Conservation (phyloP, 1,140 invertebrate genomes). For the Lepidotrigona ventralis region DNA sequence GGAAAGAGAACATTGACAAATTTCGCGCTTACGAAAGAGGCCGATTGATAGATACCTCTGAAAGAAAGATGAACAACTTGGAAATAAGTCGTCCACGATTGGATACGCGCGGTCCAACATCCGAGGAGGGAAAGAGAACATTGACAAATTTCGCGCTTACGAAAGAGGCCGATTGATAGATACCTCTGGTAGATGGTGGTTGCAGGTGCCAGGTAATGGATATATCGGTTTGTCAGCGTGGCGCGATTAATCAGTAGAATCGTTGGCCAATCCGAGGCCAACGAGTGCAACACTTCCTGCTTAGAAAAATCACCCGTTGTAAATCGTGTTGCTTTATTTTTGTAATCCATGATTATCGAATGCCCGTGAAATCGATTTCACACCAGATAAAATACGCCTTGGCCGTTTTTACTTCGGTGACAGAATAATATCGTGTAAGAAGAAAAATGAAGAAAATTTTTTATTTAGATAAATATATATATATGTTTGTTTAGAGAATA, state of each 20-base stretch:
- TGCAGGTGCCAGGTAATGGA: constrained; percentile 26
- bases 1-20: no score
- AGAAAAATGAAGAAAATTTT: no score
- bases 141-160: constrained; percentile 2
- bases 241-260: constrained; percentile 11
- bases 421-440: no score
- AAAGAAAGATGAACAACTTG: constrained; percentile 4
- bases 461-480: no score
- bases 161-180: constrained; percentile 15
- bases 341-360: background rate
- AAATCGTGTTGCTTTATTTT: background rate
- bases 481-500: no score
- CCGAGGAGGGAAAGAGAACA: no score
- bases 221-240: constrained; percentile 14
- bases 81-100: constrained; percentile 5
- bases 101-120: background rate
- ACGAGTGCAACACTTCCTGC: background rate
- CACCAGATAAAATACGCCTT: background rate
- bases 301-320: constrained; percentile 6
- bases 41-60: no score
- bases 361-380: background rate
- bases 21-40: no score
- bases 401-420: no score
- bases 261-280: background rate
- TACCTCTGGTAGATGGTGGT: background rate